Evolutionary conservation across 2,113 vertebrate species (phyloP), one percentile per base, ranked within the genome.

Genomic region (Okapia johnstoni): DNA sequence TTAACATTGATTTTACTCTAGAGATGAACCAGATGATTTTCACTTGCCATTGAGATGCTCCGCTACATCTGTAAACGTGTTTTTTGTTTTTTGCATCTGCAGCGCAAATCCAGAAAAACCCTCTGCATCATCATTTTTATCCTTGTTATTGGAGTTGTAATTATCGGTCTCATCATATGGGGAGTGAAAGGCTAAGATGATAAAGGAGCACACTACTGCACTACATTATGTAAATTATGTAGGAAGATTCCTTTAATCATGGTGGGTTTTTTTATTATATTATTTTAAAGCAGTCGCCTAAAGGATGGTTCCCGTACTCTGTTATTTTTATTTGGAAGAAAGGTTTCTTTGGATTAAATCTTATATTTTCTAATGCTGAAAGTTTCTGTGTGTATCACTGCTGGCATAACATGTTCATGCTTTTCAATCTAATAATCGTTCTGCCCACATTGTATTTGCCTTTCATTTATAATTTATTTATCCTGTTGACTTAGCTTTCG

Each of bases 101-200:
- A 99, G 99, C 99, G 99, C 98, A 99, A 98, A 92, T 99, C 99
- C 97, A 98, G 99, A 94, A 99, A 99, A 99, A 99, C 99, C 98
- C 99, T 99, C 19, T 99, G 99, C 98, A 99, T 99, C 98, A 98
- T 99, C 81, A 17, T 99, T 88, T 28, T 98, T 50, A 46, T 99
- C 96, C 98, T 99, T 97, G 98, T 96, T 36, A 80, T 99, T 76
- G 97, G 98, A 73, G 96, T 85, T 40, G 97, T 98, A 12, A n/a
- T 99, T 91, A 0, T 99, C 63, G 99, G 98, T 97, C 5, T 99
- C 96, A 79, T 99, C 98, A 92, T 99, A 96, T 99, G 99, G 99
- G 98, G 60, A 0, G 0, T 40, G 7, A 0, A 83, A 26, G 98
- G 30, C 97, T 66, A 96, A 33, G 98, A 93, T 33, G 88, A 54